Percentiles rank a stretch among this genome's conserved stretches.
These are phyloP conservation scores for Alcis repandata DNA, from an alignment of 2,888 invertebrate species.

Conservation along the genomic window DNA sequence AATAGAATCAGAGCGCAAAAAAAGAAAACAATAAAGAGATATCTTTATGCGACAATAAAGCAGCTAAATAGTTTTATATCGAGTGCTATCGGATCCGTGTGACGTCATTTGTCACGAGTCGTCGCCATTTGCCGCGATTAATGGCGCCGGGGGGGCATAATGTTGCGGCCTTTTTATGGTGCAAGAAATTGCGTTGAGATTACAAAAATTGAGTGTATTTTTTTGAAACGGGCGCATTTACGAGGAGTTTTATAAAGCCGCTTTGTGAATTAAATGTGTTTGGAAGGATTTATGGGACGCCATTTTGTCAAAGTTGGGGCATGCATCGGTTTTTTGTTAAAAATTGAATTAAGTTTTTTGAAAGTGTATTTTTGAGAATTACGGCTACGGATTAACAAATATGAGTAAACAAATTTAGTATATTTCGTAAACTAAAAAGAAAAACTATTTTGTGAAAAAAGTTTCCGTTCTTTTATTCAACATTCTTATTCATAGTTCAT, in stretches of 20 bases:
- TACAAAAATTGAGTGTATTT: constrained; percentile 6
- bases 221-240: background rate
- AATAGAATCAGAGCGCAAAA: constrained; percentile 19
- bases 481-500: background rate
- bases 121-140: constrained; percentile 50
- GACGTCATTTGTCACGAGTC: constrained; percentile 69
- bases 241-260: background rate
- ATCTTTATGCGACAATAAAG: constrained; percentile 71
- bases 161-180: constrained; percentile 26
- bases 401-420: too few species aligned
- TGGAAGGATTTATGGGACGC: background rate
- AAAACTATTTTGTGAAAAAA: too few species aligned
- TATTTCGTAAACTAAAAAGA: too few species aligned
- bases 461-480: background rate
- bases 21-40: constrained; percentile 33
- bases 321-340: background rate
- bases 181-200: constrained; percentile 8
- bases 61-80: constrained; percentile 73
- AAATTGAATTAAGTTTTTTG: background rate
- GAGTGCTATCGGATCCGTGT: constrained; percentile 50
- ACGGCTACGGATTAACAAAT: too few species aligned
- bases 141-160: constrained; percentile 23
- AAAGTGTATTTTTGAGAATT: too few species aligned
- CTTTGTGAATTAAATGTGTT: background rate
- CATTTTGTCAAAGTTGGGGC: background rate